Percentiles rank a stretch among this genome's conserved stretches.
Conservation (phyloP, 2,113 vertebrate genomes). For the Drymodes brunneopygia region DNA sequence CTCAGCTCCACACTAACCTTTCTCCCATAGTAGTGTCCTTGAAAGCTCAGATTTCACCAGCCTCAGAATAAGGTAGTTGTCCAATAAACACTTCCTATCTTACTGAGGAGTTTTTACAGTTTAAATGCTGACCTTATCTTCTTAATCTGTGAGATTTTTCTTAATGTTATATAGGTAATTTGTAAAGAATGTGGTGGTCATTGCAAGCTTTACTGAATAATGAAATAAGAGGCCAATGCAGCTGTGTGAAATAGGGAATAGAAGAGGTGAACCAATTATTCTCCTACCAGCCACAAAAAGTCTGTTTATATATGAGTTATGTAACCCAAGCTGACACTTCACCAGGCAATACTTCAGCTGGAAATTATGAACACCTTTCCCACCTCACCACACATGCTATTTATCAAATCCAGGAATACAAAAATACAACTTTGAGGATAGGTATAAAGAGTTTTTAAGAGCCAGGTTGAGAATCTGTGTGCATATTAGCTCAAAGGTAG, state of each 20-base stretch:
- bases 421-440: constrained; percentile 57
- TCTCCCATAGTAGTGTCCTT: neutral
- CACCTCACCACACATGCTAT: constrained; percentile 41
- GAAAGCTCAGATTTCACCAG: neutral
- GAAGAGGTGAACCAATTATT: constrained; percentile 52
- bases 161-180: neutral
- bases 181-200: constrained; percentile 21
- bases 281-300: constrained; percentile 64
- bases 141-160: neutral
- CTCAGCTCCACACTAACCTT: neutral
- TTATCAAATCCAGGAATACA: constrained; percentile 58
- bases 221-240: constrained; percentile 43
- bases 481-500: neutral
- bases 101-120: neutral
- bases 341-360: constrained; percentile 50
- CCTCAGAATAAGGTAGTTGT: accelerated
- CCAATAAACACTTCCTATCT: neutral
- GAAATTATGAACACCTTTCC: constrained; percentile 53
- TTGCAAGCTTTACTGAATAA: constrained; percentile 37
- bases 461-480: neutral
- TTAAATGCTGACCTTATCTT: neutral
- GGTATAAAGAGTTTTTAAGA: constrained; percentile 45
- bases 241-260: constrained; percentile 47
- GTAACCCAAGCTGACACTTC: constrained; percentile 68
- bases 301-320: constrained; percentile 69